Evolutionary conservation across 2,888 invertebrate species (phyloP), one percentile per base, ranked within the genome.

Genomic region (Loripinus fragilis): DNA sequence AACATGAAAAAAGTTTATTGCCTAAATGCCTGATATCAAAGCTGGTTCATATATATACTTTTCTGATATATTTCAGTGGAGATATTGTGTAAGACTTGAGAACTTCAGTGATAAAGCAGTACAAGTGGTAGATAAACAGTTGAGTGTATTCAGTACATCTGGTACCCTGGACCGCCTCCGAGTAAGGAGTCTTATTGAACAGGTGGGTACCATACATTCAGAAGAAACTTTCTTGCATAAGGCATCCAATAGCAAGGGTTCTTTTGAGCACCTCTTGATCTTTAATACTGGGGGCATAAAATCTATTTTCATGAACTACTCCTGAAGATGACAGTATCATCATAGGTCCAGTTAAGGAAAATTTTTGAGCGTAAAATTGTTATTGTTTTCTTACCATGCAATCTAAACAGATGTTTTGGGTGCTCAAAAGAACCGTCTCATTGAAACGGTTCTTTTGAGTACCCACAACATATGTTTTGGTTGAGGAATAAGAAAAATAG

Each of bases 151-250:
- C 94, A 98, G 98, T 48, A 95, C 99, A 79, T 93, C 94, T 42
- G 95, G 95, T n/a, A 98, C 98, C 20, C 94, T 99, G 90, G 98
- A 99, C 94, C 98, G 98, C 0, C 94, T 95, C 1, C 95, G 98
- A 86, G 99, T 98, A 0, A 95, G 98, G 90, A 99, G 98, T 55
- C 98, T 99, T 69, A 98, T 99, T n/a, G 99, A 99, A 0, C 98
- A 93, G 91, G 92, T 94, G 42, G 35, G 81, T 76, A 33, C 38
- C 38, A 38, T 38, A n/a, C n/a, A n/a, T n/a, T n/a, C n/a, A n/a
- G n/a, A n/a, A n/a, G n/a, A n/a, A n/a, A n/a, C n/a, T n/a, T n/a
- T n/a, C n/a, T n/a, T n/a, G n/a, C n/a, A n/a, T n/a, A n/a, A n/a
- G n/a, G n/a, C n/a, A n/a, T n/a, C n/a, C n/a, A n/a, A n/a, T n/a